Evolutionary conservation across 2,113 vertebrate species (phyloP), one percentile per base, ranked within the genome.

Genomic region (Cichladusa arquata): DNA sequence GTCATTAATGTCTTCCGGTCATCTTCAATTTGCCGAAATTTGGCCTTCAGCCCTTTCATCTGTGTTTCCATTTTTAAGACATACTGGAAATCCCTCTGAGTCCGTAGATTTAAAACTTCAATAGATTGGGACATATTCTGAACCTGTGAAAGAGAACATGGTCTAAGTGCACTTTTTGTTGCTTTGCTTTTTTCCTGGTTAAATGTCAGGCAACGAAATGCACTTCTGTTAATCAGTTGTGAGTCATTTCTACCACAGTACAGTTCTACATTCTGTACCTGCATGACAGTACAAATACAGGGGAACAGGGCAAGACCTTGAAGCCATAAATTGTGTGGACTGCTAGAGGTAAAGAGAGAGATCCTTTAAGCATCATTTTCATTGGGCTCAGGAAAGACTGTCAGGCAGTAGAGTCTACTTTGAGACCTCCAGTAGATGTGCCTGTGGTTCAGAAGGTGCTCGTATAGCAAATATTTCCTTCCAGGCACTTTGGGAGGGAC

Each of bases 51-150:
- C 89, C 99, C 98, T 92, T 99, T 99, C 99, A 99, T 99, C 94
- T 99, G 99, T 19, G 98, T 99, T 97, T 99, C 99, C 99, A 99
- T 99, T 98, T 99, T 99, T 96, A 99, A 98, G 96, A 99, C 99
- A 36, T 99, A 99, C 92, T 99, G 99, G 97, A 99, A 99, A 97
- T 99, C 99, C 94, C 99, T 99, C 98, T 99, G 99, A 38, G 99
- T 99, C 40, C 99, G 98, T 80, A 99, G 97, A 92, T 99, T 99
- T 97, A 99, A 97, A 81, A 99, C 99, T 97, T 99, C 99, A 77
- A 99, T 99, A 83, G 99, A 99, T 38, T 99, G 99, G 65, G 99
- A 99, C 99, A 99, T 99, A 93, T 99, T 99, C 97, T 99, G 99
- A 86, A 99, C 99, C 99, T 99, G 93, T 94, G 84, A 65, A 94